Percentiles rank a stretch among this genome's conserved stretches.
These are phyloP conservation scores for Flabesymbios commensalis DNA, from an alignment of 2,888 invertebrate genomes.

Conservation along the genomic window DNA sequence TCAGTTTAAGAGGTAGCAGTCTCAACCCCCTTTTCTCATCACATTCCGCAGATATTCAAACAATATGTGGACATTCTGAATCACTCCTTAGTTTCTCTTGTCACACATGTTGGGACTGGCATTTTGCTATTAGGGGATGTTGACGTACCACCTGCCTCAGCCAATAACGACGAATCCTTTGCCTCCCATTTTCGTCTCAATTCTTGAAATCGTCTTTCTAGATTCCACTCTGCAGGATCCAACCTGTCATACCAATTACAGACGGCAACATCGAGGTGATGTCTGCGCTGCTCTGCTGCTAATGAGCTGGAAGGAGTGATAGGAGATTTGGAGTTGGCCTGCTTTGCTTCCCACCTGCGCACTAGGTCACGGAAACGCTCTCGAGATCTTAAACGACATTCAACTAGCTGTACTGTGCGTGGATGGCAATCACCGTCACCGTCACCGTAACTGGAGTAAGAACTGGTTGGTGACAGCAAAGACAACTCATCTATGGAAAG, in stretches of 20 bases:
- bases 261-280: not conserved
- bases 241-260: too few relatives aligned
- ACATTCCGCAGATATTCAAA: too few relatives aligned
- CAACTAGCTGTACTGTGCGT: conserved; percentile 7
- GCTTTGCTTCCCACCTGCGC: conserved; percentile 29
- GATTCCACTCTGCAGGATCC: conserved; percentile 21
- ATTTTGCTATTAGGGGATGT: too few relatives aligned
- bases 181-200: conserved; percentile 33
- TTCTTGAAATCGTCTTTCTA: conserved; percentile 31
- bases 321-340: not conserved
- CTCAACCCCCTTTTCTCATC: too few relatives aligned
- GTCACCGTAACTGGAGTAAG: conserved; percentile 29
- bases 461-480: conserved; percentile 30
- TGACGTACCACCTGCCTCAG: too few relatives aligned
- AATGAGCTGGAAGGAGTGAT: not conserved
- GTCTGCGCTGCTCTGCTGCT: not conserved
- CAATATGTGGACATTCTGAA: too few relatives aligned
- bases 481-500: conserved; percentile 32
- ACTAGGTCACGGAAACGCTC: conserved; percentile 36
- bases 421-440: conserved; percentile 16
- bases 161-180: conserved; percentile 28
- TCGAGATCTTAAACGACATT: conserved; percentile 24
- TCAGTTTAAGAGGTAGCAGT: too few relatives aligned
- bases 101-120: too few relatives aligned
- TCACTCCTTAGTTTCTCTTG: too few relatives aligned